Evolutionary conservation across 2,888 invertebrate genomes (phyloP).

Genomic region (Theretra japonica): DNA sequence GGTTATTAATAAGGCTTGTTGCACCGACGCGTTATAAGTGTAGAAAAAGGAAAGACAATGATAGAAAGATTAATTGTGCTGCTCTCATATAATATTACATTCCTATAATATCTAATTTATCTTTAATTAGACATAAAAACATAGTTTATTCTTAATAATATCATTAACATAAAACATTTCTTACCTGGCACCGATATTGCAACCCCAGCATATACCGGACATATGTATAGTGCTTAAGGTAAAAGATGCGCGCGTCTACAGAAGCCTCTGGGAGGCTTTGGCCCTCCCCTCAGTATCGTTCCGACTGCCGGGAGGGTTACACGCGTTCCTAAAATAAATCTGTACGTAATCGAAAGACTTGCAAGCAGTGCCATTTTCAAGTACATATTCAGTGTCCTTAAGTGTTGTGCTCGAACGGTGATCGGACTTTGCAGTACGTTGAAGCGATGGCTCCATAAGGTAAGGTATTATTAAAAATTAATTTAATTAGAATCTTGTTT

Average conservation of each 20-base stretch:
- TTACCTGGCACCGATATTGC: slow-evolving; percentile 69
- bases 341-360: slow-evolving; percentile 46
- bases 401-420: slow-evolving; percentile 57
- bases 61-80: too few species aligned
- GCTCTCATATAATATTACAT: background rate
- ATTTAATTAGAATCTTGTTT: background rate
- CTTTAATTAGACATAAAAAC: background rate
- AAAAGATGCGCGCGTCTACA: slow-evolving; percentile 78
- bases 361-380: slow-evolving; percentile 46
- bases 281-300: slow-evolving; percentile 76
- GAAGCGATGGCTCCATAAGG: slow-evolving; percentile 35
- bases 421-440: slow-evolving; percentile 43
- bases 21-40: too few species aligned
- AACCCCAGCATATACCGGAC: slow-evolving; percentile 58
- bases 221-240: slow-evolving; percentile 63
- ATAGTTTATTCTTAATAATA: background rate
- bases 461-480: slow-evolving; percentile 31
- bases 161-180: slow-evolving; percentile 37
- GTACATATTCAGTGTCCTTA: slow-evolving; percentile 48
- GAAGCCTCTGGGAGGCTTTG: slow-evolving; percentile 59
- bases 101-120: slow-evolving; percentile 14
- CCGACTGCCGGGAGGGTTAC: slow-evolving; percentile 55
- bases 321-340: slow-evolving; percentile 60
- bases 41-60: too few species aligned
- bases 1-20: too few species aligned